Percentiles rank a stretch among this genome's conserved stretches.
These are phyloP conservation scores for Opisthograptis luteolata DNA, from an alignment of 2,888 invertebrate genomes.

Conservation along the genomic window DNA sequence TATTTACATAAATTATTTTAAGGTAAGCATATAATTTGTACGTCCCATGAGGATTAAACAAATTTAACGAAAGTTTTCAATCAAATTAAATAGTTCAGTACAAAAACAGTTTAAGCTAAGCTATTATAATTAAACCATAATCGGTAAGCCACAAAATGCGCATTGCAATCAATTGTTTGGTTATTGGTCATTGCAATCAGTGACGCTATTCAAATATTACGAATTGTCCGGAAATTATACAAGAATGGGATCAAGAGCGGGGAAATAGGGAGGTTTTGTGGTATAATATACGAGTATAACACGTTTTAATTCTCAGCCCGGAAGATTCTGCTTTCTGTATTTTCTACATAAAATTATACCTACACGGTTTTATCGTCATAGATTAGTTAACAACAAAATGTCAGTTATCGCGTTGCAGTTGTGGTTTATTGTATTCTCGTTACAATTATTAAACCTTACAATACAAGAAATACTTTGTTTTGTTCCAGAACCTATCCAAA, in stretches of 20 bases:
- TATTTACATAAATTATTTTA: no score
- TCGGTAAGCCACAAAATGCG: constrained; percentile 28
- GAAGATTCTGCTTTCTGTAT: no score
- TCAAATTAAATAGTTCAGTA: constrained; percentile 4
- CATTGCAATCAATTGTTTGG: constrained; percentile 28
- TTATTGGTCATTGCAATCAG: constrained; percentile 36
- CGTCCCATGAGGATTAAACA: not conserved
- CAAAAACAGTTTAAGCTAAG: constrained; percentile 6
- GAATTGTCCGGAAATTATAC: constrained; percentile 36
- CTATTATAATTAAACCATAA: constrained; percentile 25
- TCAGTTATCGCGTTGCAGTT: no score
- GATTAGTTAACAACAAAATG: no score
- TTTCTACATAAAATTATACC: no score
- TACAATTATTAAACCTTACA: no score
- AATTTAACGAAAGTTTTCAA: not conserved
- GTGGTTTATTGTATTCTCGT: no score
- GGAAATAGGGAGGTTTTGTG: constrained; percentile 31
- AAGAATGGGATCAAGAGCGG: constrained; percentile 32
- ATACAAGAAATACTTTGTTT: no score
- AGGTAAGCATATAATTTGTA: no score
- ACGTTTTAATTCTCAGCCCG: constrained; percentile 7
- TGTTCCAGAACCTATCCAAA: no score
- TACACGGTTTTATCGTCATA: no score
- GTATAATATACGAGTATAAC: constrained; percentile 11
- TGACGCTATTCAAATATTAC: constrained; percentile 33